A percentile compares a stretch with the other conserved stretches of the same genome.
Conservation (phyloP, 1,140 invertebrate species). For the Gonioctena quinquepunctata region DNA sequence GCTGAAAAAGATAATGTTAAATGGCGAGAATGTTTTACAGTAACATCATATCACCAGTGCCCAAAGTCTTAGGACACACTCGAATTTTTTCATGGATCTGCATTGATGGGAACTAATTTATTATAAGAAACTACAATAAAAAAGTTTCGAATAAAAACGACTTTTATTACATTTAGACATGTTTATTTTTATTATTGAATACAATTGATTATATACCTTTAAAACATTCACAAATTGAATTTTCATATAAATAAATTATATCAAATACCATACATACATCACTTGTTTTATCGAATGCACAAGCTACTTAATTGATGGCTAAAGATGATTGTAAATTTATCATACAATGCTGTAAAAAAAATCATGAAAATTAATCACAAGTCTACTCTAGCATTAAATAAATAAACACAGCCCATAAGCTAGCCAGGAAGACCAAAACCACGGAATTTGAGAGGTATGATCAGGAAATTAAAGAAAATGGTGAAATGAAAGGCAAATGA, state of each 20-base stretch:
- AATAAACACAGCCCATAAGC: background rate
- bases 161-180: background rate
- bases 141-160: background rate
- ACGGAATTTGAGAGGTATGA: no score
- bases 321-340: background rate
- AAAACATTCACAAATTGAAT: background rate
- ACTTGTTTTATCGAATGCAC: background rate
- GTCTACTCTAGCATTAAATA: background rate
- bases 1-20: no score
- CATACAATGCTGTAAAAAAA: background rate
- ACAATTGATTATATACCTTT: background rate
- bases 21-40: no score
- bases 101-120: background rate
- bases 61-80: no score
- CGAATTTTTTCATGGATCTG: background rate
- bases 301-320: background rate
- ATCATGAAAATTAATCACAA: background rate
- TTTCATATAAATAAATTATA: background rate
- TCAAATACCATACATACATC: background rate
- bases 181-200: background rate
- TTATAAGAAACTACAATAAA: background rate
- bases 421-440: background rate
- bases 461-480: no score
- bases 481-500: no score
- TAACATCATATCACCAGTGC: no score